These are phyloP conservation scores for Rhinophrynus dorsalis DNA, from an alignment of 2,797 vertebrate genomes.

Conservation along the genomic window DNA sequence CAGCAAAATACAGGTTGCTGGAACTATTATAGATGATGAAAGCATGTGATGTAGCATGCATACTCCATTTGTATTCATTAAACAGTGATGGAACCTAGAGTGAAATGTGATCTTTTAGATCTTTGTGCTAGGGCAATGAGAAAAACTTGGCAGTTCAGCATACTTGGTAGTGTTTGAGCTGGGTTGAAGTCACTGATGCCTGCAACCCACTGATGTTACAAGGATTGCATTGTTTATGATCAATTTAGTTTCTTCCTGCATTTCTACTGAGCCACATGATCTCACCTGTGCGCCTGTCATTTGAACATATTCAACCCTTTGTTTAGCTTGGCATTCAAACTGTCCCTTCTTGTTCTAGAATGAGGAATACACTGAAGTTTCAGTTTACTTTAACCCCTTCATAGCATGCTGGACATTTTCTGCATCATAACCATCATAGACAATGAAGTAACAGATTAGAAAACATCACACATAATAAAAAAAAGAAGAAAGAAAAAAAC, in stretches of 20 bases:
- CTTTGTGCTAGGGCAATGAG: constrained; percentile 13
- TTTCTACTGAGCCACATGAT: constrained; percentile 9
- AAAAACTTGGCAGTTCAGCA: background rate
- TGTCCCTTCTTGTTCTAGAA: background rate
- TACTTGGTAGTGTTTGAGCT: background rate
- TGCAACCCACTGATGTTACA: constrained; percentile 11
- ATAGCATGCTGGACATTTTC: background rate
- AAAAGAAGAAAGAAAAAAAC: too few relatives aligned
- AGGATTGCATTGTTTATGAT: constrained; percentile 26
- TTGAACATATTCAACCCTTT: constrained; percentile 18
- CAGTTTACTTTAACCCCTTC: background rate
- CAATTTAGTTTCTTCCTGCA: constrained; percentile 1
- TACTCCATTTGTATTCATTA: background rate
- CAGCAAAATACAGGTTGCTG: constrained; percentile 5
- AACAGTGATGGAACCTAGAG: background rate
- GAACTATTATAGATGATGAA: constrained; percentile 8
- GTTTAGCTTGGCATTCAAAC: constrained; percentile 23
- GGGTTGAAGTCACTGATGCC: constrained; percentile 15
- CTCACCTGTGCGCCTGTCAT: constrained; percentile 7
- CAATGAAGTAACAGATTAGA: too few relatives aligned
- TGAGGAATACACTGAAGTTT: background rate
- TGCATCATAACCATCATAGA: too few relatives aligned
- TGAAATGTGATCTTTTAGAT: constrained; percentile 24
- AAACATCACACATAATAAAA: too few relatives aligned
- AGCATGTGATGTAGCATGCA: constrained; percentile 8